Conservation (phyloP, 2,113 vertebrate species). For the Brienomyrus longianalis region DNA sequence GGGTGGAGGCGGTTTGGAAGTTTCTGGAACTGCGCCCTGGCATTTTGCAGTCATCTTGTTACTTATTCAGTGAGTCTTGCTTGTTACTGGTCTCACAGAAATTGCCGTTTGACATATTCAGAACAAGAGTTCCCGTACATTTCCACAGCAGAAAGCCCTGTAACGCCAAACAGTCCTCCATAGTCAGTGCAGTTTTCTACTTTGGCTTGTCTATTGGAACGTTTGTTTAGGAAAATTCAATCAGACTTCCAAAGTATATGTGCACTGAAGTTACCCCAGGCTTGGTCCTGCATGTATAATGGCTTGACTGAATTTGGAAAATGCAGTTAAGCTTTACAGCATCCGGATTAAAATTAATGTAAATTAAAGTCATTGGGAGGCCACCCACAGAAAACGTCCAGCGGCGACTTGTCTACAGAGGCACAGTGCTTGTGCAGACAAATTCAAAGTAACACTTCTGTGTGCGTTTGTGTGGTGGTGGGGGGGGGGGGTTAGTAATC, state of each 20-base stretch:
- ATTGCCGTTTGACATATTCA: background rate
- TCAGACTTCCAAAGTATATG: background rate
- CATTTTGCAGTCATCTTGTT: background rate
- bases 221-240: conserved; percentile 13
- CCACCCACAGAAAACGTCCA: background rate
- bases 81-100: background rate
- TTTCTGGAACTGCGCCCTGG: background rate
- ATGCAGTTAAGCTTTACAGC: background rate
- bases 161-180: background rate
- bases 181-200: background rate
- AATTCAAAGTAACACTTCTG: background rate
- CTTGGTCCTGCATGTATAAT: background rate
- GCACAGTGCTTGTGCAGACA: background rate
- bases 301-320: background rate
- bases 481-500: background rate
- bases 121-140: background rate
- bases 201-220: background rate
- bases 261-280: background rate
- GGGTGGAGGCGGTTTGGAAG: background rate
- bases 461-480: background rate
- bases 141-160: background rate
- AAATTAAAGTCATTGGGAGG: background rate
- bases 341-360: background rate
- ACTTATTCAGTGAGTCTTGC: background rate
- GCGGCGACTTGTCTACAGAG: background rate